Conservation (phyloP, 2,888 invertebrate species). For the Limnephilus rhombicus region DNA sequence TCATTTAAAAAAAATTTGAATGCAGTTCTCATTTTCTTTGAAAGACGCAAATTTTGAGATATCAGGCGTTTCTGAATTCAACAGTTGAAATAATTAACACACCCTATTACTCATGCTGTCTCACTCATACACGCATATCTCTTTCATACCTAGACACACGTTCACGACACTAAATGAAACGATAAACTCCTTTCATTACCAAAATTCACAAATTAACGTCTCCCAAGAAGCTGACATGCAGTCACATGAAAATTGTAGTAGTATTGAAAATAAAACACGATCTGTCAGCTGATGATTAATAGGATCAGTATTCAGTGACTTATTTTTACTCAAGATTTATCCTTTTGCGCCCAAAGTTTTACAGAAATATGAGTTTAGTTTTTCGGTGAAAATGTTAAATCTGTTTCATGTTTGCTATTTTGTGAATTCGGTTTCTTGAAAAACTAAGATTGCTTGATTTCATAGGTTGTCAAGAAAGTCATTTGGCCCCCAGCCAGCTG, state of each 20-base stretch:
- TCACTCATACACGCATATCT: no score
- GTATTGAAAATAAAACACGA: not conserved
- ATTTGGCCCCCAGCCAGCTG: conserved; percentile 22
- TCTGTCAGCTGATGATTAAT: not conserved
- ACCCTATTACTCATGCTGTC: no score
- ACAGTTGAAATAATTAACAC: no score
- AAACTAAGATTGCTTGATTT: not conserved
- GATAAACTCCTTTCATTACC: not conserved
- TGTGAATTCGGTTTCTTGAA: not conserved
- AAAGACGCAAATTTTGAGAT: no score
- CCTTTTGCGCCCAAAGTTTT: not conserved
- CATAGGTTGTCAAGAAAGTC: conserved; percentile 32
- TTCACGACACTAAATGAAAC: not conserved
- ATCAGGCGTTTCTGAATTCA: no score
- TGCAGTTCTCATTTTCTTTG: no score
- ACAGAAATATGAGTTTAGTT: not conserved
- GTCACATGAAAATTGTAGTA: not conserved
- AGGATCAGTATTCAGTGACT: not conserved
- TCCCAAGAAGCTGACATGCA: not conserved
- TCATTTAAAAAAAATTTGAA: no score
- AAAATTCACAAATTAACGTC: not conserved
- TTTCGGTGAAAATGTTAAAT: not conserved
- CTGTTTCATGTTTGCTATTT: not conserved
- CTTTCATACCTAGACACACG: no score
- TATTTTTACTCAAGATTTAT: not conserved